Conservation (phyloP, 2,113 vertebrate genomes). For the Rhodinocichla rosea region DNA sequence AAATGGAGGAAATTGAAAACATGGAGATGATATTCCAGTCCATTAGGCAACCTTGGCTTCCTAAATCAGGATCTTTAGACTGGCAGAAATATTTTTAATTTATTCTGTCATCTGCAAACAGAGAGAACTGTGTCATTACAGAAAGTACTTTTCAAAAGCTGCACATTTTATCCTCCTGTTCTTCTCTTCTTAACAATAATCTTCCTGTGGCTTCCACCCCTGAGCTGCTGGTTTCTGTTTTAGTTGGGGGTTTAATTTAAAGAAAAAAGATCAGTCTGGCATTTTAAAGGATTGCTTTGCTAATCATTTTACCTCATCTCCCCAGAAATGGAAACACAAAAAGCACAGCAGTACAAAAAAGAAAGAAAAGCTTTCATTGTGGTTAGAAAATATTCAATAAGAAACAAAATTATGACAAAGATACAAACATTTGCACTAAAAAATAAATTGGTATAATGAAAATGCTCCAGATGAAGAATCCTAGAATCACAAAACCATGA, state of each 20-base stretch:
- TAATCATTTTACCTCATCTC: background rate
- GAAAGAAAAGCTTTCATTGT: background rate
- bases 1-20: slow-evolving; percentile 65
- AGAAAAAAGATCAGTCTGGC: background rate
- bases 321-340: background rate
- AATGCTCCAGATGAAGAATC: background rate
- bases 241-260: background rate
- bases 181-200: background rate
- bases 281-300: background rate
- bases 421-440: background rate
- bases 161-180: background rate
- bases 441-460: background rate
- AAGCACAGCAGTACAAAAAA: background rate
- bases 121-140: background rate
- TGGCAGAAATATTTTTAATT: slow-evolving; percentile 56
- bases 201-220: background rate
- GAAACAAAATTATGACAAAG: background rate
- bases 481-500: background rate
- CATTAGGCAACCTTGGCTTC: slow-evolving; percentile 72
- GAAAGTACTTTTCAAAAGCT: background rate
- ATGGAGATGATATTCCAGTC: slow-evolving; percentile 72
- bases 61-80: slow-evolving; percentile 43
- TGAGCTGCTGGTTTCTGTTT: background rate
- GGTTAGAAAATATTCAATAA: background rate
- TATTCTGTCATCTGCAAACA: slow-evolving; percentile 52